Evolutionary conservation across 1,140 invertebrate species (phyloP), one percentile per base, ranked within the genome.

Genomic region (Belonocnema kinseyi): DNA sequence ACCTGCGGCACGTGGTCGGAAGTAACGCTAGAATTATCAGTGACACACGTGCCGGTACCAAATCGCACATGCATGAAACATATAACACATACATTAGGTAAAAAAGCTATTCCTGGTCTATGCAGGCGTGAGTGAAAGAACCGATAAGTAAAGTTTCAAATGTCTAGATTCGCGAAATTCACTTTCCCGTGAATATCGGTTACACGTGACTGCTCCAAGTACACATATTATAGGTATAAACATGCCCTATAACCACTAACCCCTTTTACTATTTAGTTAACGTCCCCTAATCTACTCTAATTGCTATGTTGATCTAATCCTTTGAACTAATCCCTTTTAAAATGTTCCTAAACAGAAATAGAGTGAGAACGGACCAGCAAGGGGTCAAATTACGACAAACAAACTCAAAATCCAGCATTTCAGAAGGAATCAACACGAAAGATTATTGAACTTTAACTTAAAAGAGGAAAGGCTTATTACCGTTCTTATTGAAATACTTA

Each of bases 1-100:
- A 90, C 87, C 86, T 90, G 87, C 73, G 73, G 76, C 89, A 90
- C 87, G 90, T 91, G 88, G 82, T 89, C 86, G 89, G 88, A 90
- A 89, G 85, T 88, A 75, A 86, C 81, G 80, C 58, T 83, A 83
- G 71, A 75, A 73, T 82, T 83, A 85, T 85, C 82, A 75, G 56
- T 33, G 50, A 75, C 78, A 73, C 88, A 90, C 87, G 87, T 88
- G 88, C 66, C 81, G 76, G 2, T 61, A 70, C 58, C 78, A 79
- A 90, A 89, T 87, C 85, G 82, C 89, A 89, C 88, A 88, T 89
- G 88, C 83, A 85, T 83, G 82, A 84, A 85, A 72, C 40, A 72
- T 61, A 61, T 74, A 56, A 26, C 5, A 66, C 21, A 66, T 58
- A 46, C 13, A 21, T n/a, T 66, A 66, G 61, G 33, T 66, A 56